Conservation (phyloP, 2,888 invertebrate species). For the Polydesmus complanatus region DNA sequence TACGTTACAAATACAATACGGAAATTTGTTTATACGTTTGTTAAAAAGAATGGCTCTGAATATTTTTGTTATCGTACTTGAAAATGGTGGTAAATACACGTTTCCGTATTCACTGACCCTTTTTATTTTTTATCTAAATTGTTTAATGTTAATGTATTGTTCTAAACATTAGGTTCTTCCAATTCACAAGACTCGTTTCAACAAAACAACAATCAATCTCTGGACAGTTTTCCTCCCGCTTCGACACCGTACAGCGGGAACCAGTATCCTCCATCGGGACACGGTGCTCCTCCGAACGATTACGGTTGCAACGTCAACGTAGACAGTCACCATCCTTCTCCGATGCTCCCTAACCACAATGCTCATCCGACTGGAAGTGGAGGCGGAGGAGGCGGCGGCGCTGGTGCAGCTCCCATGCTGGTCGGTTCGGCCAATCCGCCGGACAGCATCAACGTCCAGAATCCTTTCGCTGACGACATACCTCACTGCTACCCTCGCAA, state of each 20-base stretch:
- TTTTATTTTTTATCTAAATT: no score
- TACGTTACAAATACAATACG: no score
- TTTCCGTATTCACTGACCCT: no score
- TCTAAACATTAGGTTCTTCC: slow-evolving; percentile 51
- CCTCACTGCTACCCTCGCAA: slow-evolving; percentile 12
- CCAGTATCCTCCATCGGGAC: slow-evolving; percentile 19
- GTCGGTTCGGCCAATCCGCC: slow-evolving; percentile 2
- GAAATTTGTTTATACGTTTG: no score
- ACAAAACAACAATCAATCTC: slow-evolving; percentile 49
- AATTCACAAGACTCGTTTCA: slow-evolving; percentile 86
- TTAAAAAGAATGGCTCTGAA: no score
- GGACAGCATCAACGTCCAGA: slow-evolving; percentile 31
- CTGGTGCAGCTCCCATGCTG: neutral
- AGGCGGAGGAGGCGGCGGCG: neutral
- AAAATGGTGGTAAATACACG: no score
- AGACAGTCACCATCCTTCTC: slow-evolving; percentile 9
- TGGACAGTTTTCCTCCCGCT: slow-evolving; percentile 46
- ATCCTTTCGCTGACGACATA: slow-evolving; percentile 30
- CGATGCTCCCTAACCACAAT: slow-evolving; percentile 16
- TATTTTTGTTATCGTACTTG: neutral
- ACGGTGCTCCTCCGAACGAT: slow-evolving; percentile 11
- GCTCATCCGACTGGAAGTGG: neutral
- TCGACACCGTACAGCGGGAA: slow-evolving; percentile 20
- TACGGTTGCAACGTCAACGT: slow-evolving; percentile 11
- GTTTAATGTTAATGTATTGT: no score